These are phyloP conservation scores for Oreocharis arfaki DNA, from an alignment of 2,113 vertebrate genomes.

Conservation along the genomic window DNA sequence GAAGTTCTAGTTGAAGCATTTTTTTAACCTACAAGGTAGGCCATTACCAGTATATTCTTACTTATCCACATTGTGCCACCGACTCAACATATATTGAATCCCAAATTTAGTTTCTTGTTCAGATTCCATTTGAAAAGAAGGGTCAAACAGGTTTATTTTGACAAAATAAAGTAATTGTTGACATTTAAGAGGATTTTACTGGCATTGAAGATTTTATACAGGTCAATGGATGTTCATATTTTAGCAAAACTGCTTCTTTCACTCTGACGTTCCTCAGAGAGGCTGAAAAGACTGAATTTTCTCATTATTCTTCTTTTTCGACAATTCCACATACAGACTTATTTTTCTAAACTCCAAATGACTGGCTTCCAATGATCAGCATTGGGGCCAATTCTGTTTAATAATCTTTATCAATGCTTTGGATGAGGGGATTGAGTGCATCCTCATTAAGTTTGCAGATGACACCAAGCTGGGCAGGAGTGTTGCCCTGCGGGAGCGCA, in stretches of 20 bases:
- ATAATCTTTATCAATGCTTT: neutral
- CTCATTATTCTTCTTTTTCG: neutral
- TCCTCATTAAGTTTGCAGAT: accelerated
- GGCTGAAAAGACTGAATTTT: neutral
- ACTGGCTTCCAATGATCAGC: neutral
- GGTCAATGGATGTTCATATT: neutral
- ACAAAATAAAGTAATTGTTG: neutral
- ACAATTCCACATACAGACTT: neutral
- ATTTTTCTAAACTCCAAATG: neutral
- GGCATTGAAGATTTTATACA: neutral
- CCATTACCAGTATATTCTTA: neutral
- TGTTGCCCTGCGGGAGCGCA: neutral
- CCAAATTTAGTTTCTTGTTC: neutral
- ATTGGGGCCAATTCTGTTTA: neutral
- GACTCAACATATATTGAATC: neutral
- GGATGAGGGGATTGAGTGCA: neutral
- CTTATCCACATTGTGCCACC: neutral
- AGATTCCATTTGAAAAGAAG: neutral
- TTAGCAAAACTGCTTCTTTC: neutral
- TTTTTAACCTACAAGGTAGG: neutral
- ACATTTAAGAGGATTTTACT: neutral
- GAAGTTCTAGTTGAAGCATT: neutral
- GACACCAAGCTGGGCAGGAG: neutral
- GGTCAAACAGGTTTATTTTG: neutral
- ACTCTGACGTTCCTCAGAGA: neutral